Conservation (phyloP, 2,797 vertebrate genomes). For the Eutrigla gurnardus region DNA sequence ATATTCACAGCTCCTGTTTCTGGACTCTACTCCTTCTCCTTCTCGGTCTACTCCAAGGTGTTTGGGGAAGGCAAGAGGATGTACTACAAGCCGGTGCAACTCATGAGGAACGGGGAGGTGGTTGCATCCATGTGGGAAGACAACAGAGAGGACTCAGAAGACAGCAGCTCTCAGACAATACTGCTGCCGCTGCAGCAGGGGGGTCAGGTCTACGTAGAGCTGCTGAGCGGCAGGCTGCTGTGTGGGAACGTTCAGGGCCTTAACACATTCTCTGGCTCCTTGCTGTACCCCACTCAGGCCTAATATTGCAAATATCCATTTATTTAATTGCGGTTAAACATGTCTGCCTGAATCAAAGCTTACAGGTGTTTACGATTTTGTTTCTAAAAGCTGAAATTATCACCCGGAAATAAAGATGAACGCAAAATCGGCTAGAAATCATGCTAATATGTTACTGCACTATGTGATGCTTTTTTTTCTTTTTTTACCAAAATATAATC, state of each 20-base stretch:
- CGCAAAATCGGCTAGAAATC: background rate
- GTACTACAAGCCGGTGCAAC: constrained; percentile 63
- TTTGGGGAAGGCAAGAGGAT: background rate
- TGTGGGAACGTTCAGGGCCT: constrained; percentile 47
- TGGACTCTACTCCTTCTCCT: constrained; percentile 67
- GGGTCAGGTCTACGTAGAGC: constrained; percentile 67
- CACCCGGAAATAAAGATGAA: background rate
- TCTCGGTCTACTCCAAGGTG: constrained; percentile 57
- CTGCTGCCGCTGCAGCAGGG: constrained; percentile 59
- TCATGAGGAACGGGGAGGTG: constrained; percentile 58
- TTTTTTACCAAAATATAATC: background rate
- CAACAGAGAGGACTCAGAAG: constrained; percentile 69
- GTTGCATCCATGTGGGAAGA: constrained; percentile 65
- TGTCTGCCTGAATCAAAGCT: background rate
- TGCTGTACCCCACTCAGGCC: constrained; percentile 45
- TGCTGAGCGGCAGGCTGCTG: constrained; percentile 55
- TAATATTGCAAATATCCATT: background rate
- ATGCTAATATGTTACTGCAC: background rate
- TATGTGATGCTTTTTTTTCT: background rate
- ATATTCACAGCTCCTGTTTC: constrained; percentile 62
- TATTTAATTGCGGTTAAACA: background rate
- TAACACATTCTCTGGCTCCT: constrained; percentile 68
- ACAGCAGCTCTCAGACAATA: constrained; percentile 66
- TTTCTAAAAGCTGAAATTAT: background rate
- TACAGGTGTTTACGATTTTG: background rate